A percentile compares a stretch with the other conserved stretches of the same genome.
phyloP scores from a whole-genome alignment of 2,797 vertebrate species.

The Darevskia mixta region DNA sequence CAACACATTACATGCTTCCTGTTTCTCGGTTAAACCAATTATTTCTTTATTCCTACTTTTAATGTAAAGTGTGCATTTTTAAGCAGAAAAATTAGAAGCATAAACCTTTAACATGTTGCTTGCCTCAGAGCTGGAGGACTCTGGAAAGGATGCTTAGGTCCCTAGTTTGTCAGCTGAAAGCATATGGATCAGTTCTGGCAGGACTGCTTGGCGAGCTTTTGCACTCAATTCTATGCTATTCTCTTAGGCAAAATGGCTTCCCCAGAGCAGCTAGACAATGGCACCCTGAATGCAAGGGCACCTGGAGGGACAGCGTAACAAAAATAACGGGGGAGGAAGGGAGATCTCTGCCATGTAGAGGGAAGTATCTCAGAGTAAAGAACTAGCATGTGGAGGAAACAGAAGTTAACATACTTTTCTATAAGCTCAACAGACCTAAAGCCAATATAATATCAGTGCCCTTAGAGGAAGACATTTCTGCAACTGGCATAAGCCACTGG shows the following conservation, averaged over 20 bases:
- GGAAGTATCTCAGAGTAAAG: not conserved
- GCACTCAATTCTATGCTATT: not conserved
- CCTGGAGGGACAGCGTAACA: not conserved
- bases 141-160: not conserved
- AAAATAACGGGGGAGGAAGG: not conserved
- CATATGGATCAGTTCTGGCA: not conserved
- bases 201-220: not conserved
- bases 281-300: not conserved
- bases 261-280: not conserved
- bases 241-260: too few species aligned
- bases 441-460: too few species aligned
- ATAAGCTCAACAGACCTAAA: too few species aligned
- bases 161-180: not conserved
- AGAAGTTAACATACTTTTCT: accelerated
- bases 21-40: conserved; percentile 13
- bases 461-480: not conserved
- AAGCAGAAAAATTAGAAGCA: conserved; percentile 15
- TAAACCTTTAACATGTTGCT: not conserved
- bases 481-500: not conserved
- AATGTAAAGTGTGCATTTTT: not conserved
- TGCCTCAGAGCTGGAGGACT: not conserved
- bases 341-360: not conserved
- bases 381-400: not conserved
- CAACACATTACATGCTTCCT: conserved; percentile 25
- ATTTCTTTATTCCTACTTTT: not conserved